These are phyloP conservation scores for Drepana falcataria DNA, from an alignment of 2,888 invertebrate species.

Conservation along the genomic window DNA sequence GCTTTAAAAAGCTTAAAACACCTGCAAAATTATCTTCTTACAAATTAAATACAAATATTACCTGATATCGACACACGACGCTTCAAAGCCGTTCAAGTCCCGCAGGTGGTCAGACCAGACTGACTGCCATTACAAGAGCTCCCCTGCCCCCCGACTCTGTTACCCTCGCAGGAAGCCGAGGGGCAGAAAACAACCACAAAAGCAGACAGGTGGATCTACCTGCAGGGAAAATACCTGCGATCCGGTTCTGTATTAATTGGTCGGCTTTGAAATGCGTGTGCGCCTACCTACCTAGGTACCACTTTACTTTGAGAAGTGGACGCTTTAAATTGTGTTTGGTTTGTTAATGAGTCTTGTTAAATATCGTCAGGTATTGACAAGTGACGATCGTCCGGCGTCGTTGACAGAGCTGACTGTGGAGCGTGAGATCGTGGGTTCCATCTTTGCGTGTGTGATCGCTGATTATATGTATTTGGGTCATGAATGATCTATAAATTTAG, in stretches of 20 bases:
- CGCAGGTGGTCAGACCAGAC: constrained; percentile 66
- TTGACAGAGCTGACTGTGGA: too few species aligned
- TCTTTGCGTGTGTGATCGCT: too few species aligned
- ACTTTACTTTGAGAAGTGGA: neutral
- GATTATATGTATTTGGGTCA: too few species aligned
- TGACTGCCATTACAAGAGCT: constrained; percentile 37
- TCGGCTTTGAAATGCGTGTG: constrained; percentile 37
- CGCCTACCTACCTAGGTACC: neutral
- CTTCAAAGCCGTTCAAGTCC: constrained; percentile 51
- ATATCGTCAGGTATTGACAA: too few species aligned
- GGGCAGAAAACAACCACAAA: constrained; percentile 39
- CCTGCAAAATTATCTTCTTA: too few species aligned
- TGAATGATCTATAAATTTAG: too few species aligned
- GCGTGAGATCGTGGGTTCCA: too few species aligned
- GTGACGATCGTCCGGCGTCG: too few species aligned
- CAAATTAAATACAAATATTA: too few species aligned
- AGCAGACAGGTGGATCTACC: constrained; percentile 68
- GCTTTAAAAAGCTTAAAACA: too few species aligned
- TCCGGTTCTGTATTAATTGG: constrained; percentile 59
- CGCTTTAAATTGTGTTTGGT: neutral
- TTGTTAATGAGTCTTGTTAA: neutral
- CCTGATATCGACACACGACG: constrained; percentile 30
- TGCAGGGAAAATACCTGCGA: constrained; percentile 64
- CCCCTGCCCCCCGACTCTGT: constrained; percentile 36
- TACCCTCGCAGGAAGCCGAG: constrained; percentile 32